Base-by-base conservation (phyloP, 2,888 invertebrate genomes). In the Pandemis heparana region DNA sequence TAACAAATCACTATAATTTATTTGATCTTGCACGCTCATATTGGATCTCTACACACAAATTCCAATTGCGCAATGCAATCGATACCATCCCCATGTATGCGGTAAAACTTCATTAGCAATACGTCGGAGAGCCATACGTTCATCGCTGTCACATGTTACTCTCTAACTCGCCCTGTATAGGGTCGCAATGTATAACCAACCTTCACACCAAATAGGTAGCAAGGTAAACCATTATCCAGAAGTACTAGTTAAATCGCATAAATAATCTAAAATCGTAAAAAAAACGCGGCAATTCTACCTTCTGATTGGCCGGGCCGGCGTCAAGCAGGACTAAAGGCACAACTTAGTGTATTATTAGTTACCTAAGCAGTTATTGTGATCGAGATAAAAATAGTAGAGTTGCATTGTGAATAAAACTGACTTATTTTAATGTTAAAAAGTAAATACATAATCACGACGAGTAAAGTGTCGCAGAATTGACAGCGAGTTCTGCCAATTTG, bases 81-180 rank as follows among this genome's bases (percentile, higher is more conserved):
- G 60, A 74, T 74, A 74, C 56, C 61, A 63, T 48, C 48, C 60
- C 70, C 56, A 71, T 71, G 75, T 67, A 63, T 76, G 76, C 69
- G 77, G 79, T 77, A 79, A 80, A 79, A 78, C 78, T 78, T 78
- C 85, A 86, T 87, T 86, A 85, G 79, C 68, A 75, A 79, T 80
- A 76, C 90, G 80, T 90, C 76, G 80, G 89, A 89, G 90, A 81
- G 78, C 79, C 85, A 85, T 90, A 82, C 77, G 85, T 92, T 89
- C 85, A 75, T 79, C 80, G 79, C 70, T 82, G 90, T 85, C 92
- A 91, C 92, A 91, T 91, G 92, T 81, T 81, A 83, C 73, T 56
- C 56, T 56, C 72, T 75, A 76, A 77, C 77, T 74, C 69, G 76
- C 74, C 9, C 23, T 48, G 51, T 60, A 65, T 59, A 53, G 32